Percentiles rank a stretch among this genome's conserved stretches.
Evolutionary conservation across 1,140 invertebrate genomes (phyloP).

Genomic region (Trialeurodes vaporariorum): DNA sequence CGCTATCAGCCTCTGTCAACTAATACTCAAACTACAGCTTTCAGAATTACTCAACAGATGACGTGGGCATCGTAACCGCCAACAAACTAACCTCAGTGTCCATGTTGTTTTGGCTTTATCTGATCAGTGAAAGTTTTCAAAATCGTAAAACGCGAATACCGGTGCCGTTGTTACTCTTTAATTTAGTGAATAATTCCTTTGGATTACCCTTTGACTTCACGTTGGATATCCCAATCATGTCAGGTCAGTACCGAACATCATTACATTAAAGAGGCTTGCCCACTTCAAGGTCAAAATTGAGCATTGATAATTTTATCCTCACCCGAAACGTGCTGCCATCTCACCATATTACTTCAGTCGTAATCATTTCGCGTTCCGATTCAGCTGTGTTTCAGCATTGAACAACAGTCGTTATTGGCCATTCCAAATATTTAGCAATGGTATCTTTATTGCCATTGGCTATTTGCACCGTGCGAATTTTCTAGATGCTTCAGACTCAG

Average conservation of each 20-base stretch:
- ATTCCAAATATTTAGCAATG: not conserved
- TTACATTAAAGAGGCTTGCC: not conserved
- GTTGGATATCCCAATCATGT: not conserved
- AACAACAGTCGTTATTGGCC: not conserved
- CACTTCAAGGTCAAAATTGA: not conserved
- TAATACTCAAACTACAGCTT: too few species aligned
- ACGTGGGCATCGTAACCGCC: too few species aligned
- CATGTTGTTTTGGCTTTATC: too few species aligned
- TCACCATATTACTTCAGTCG: not conserved
- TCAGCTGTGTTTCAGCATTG: not conserved
- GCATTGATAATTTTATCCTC: not conserved
- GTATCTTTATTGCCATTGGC: not conserved
- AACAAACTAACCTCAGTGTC: too few species aligned
- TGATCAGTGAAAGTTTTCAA: too few species aligned
- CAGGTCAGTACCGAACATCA: not conserved
- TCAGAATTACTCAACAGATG: too few species aligned
- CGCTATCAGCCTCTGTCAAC: too few species aligned
- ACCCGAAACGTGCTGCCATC: not conserved
- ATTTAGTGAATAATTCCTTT: too few species aligned
- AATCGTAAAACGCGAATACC: too few species aligned
- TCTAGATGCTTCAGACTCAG: not conserved
- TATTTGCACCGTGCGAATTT: not conserved
- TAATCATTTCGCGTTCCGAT: not conserved
- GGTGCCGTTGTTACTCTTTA: too few species aligned
- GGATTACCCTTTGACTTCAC: too few species aligned